phyloP scores from a whole-genome alignment of 2,113 vertebrate genomes.

The Cygnus buccinator region DNA sequence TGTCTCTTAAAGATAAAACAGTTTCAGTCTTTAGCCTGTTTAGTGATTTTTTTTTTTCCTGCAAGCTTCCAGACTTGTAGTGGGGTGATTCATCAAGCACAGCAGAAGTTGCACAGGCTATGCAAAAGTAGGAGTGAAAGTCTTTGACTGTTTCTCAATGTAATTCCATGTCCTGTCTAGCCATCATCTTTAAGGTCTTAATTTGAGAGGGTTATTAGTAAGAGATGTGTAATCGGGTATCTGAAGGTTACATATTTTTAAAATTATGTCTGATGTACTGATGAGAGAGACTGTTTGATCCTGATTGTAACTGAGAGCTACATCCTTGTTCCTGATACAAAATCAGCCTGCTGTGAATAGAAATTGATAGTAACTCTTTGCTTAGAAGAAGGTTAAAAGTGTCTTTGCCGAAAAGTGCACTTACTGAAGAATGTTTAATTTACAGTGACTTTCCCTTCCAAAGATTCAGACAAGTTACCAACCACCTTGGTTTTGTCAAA shows the following conservation, averaged over 20 bases:
- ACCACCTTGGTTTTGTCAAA: neutral
- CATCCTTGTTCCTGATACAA: neutral
- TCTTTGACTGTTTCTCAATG: neutral
- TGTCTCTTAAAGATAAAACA: neutral
- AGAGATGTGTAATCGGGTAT: neutral
- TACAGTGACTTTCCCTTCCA: neutral
- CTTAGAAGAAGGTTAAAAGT: neutral
- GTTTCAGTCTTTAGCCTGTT: neutral
- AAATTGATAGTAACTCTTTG: neutral
- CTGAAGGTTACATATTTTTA: neutral
- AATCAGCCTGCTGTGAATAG: neutral
- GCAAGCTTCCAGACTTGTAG: neutral
- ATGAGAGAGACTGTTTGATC: neutral
- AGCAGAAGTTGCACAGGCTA: neutral
- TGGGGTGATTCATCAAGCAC: neutral
- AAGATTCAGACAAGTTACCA: neutral
- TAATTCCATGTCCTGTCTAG: neutral
- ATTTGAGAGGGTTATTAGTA: neutral
- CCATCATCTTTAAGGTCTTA: neutral
- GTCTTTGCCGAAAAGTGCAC: neutral
- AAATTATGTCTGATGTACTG: fast-evolving
- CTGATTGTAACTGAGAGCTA: neutral
- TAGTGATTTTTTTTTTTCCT: neutral
- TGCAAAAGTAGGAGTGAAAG: neutral
- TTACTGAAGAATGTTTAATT: neutral